Base-by-base conservation (phyloP, 2,888 invertebrate genomes). In the Shargacucullia verbasci region DNA sequence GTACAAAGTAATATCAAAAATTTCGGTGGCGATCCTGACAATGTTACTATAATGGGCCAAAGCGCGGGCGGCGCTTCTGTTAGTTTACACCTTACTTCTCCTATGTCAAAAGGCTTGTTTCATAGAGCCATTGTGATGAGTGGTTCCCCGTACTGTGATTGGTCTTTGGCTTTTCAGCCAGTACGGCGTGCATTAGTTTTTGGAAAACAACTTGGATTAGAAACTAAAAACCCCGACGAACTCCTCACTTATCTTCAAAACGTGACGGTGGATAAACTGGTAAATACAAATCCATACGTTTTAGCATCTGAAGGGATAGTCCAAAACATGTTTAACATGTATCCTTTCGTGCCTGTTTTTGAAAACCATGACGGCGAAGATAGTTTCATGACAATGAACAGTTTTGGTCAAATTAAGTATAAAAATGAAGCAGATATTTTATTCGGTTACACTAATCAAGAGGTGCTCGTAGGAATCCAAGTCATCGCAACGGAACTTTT, bases 31-130 rank as follows among this genome's bases (percentile, higher is more conserved):
- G 54, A 61, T 15, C 25, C 47, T 11, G 3, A 48, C 13, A 61
- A 10, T 35, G 61, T 61, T 10, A 61, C 61, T 31, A 13, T 61
- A 5, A 48, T 48, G 31, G 61, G 61, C 1, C 47, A 40, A 11
- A 61, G 62, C 10, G 61, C 61, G 13, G 54, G 61, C 0, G 34
- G 54, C 25, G 53, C 54, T 8, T 38, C 47, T 7, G 61, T 61
- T 11, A 38, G n/a, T 0, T 39, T 61, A 0, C 62, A 55, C 33
- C 25, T 55, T n/a, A 14, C 3, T 4, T 61, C 61, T 6, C 47
- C 46, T 3, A 60, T 60, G 60, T 60, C 61, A 0, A 12, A 60
- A 43, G 53, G 43, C 2, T 15, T 61, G 7, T 61, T 61, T 0
- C 38, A 44, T 0, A 47, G 61, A 15, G 61, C 54, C 12, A 61